phyloP scores from a whole-genome alignment of 1,140 invertebrate species.

The Sinella curviseta region DNA sequence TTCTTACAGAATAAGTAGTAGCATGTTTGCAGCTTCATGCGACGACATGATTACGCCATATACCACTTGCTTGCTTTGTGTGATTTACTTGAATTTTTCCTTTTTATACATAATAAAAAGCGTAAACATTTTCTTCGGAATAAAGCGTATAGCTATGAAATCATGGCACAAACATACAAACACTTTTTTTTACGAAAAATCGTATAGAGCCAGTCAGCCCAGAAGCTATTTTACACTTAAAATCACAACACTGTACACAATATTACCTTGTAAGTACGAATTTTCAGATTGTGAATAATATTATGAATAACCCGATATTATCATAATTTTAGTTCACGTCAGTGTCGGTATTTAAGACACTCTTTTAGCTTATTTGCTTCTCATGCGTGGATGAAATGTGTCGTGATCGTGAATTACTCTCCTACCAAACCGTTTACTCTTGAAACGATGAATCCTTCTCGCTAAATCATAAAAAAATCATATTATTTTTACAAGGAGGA shows the following conservation, averaged over 20 bases:
- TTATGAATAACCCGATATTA: no score
- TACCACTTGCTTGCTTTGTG: background rate
- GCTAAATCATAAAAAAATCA: constrained; percentile 2
- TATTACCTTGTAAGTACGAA: background rate
- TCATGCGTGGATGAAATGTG: background rate
- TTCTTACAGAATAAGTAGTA: background rate
- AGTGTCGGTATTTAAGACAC: background rate
- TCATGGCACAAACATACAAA: no score
- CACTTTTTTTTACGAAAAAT: no score
- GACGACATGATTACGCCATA: background rate
- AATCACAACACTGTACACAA: background rate
- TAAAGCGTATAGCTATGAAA: no score
- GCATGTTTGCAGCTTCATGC: background rate
- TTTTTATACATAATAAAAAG: background rate
- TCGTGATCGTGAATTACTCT: constrained; percentile 2
- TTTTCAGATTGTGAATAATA: background rate
- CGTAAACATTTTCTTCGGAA: background rate
- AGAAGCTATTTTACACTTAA: constrained; percentile 16
- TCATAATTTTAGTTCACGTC: background rate
- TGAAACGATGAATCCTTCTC: background rate
- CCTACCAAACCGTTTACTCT: no score
- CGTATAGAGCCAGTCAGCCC: background rate
- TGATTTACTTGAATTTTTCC: constrained; percentile 5
- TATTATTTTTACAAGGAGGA: background rate
- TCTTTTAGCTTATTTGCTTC: background rate